These are phyloP conservation scores for Drosophila imparisetae DNA, from an alignment of 2,888 invertebrate species.

Conservation along the genomic window DNA sequence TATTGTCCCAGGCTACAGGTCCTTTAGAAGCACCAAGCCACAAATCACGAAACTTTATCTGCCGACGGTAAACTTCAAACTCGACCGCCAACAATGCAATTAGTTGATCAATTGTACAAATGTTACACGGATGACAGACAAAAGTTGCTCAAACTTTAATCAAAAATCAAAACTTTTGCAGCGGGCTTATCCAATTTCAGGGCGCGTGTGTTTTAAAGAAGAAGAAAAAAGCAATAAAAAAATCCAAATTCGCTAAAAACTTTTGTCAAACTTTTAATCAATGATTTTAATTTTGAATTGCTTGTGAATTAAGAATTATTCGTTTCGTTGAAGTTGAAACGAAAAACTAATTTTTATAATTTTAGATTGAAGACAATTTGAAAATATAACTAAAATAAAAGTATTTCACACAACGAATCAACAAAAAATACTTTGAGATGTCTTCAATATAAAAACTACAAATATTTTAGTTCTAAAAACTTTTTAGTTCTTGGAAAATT, in stretches of 20 bases:
- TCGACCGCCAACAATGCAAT: conserved; percentile 1
- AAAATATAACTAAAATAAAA: neutral
- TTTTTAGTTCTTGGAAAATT: conserved; percentile 1
- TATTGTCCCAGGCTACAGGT: conserved; percentile 52
- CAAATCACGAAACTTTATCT: neutral
- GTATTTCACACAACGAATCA: neutral
- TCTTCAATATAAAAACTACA: conserved; percentile 10
- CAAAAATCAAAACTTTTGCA: conserved; percentile 26
- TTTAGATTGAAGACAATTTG: neutral
- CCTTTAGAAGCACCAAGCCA: neutral
- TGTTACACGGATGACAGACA: neutral
- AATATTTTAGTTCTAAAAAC: conserved; percentile 1
- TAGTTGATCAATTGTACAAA: neutral
- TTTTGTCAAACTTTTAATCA: conserved; percentile 16
- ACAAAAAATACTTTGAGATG: conserved; percentile 3
- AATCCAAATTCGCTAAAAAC: conserved; percentile 12
- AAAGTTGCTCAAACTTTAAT: conserved; percentile 34
- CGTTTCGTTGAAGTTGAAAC: conserved; percentile 10
- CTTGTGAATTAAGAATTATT: neutral
- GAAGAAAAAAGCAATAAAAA: conserved; percentile 5
- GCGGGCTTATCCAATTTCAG: conserved; percentile 24
- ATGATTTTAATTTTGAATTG: conserved; percentile 10
- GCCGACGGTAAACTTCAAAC: conserved; percentile 19
- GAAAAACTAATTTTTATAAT: neutral
- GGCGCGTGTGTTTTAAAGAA: neutral